Evolutionary conservation across 2,113 vertebrate genomes (phyloP).

Genomic region (Aldabrachelys gigantea): DNA sequence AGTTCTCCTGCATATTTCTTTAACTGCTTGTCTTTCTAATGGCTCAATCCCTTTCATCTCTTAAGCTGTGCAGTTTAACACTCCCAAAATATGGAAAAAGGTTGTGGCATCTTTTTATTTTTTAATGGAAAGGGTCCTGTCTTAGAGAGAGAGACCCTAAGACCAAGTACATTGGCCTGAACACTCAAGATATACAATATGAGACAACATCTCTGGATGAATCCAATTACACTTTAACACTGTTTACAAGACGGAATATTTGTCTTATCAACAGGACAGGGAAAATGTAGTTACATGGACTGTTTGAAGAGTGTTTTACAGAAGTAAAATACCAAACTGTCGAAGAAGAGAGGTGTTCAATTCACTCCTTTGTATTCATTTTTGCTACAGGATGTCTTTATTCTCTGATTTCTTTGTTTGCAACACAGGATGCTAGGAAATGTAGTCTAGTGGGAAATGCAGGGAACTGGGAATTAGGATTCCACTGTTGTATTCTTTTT

Average conservation of each 20-base stretch:
- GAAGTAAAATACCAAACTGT: too few species aligned
- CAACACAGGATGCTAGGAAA: too few species aligned
- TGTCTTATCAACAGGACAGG: not conserved
- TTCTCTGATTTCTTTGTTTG: too few species aligned
- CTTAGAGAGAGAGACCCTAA: not conserved
- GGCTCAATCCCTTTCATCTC: not conserved
- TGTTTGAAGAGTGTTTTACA: too few species aligned
- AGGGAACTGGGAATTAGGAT: too few species aligned
- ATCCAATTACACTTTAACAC: not conserved
- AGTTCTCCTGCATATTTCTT: not conserved
- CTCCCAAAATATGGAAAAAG: rapidly evolving
- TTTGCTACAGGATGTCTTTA: too few species aligned
- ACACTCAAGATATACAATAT: not conserved
- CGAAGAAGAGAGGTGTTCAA: too few species aligned
- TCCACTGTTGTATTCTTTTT: too few species aligned
- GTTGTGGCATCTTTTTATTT: not conserved
- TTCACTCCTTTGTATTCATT: too few species aligned
- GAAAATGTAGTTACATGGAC: too few species aligned
- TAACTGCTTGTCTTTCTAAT: not conserved
- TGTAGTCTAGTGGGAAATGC: too few species aligned
- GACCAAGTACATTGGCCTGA: not conserved
- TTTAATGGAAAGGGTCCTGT: not conserved
- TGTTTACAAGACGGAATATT: not conserved
- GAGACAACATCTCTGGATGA: not conserved
- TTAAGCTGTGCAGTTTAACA: not conserved